Base-by-base conservation (phyloP, 37 sponge, comb jelly and placozoan genomes). In the Spongilla lacustris region DNA sequence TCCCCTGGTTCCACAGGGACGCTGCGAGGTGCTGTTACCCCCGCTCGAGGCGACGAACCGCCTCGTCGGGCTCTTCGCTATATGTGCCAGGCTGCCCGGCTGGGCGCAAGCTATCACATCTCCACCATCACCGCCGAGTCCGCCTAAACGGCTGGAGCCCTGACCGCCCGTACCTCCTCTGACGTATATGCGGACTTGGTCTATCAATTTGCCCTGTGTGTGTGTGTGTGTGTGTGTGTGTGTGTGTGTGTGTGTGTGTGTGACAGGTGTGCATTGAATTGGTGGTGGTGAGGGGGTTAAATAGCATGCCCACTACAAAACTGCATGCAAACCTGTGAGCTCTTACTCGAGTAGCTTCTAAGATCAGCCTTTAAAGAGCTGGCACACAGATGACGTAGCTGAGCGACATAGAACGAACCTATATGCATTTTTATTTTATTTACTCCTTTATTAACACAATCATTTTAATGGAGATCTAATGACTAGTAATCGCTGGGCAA, bases 91-190 rank as follows among this genome's bases (percentile, higher is more conserved):
- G 5, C 22, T 67, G 22, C 29, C 5, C 0, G 75, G 32, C 66
- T 72, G 29, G 10, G 25, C 75, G 19, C 19, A 4, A 29, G 79
- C 94, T n/a, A 69, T 28, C 32, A 89, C 94, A 66, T 78, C 75
- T 1, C 90, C 90, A 26, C 90, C 94, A 49, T 83, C 85, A 50
- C 90, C 94, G 0, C 94, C 90, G 3, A 38, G 14, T 14, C 87
- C 87, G 2, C 90, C 90, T 24, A 76, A 24, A 21, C 78, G 58
- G 22, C n/a, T 36, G 35, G 76, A 71, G 31, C 95, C 87, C 33
- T 92, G 92, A 74, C 92, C 92, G 14, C 92, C 92, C 37, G 74
- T 76, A n/a, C 92, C 92, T 19, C 88, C 92, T 48, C 80, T 68
- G 26, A 76, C 88, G 36, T 88, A 92, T 4, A 92, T 71, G 24